Evolutionary conservation across 1,140 invertebrate genomes (phyloP).

Genomic region (Eriosoma lanigerum): DNA sequence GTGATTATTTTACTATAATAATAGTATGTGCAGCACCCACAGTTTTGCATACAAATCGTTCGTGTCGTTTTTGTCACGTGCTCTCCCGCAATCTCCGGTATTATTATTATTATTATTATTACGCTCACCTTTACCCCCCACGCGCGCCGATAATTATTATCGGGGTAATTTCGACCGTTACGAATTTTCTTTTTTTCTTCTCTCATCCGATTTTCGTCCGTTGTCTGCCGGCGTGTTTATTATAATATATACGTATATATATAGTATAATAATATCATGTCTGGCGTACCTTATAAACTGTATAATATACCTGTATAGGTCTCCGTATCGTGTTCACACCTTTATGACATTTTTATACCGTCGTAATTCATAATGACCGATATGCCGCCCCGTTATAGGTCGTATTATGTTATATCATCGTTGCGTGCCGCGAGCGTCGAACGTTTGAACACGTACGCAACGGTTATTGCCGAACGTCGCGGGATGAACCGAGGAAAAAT

Average conservation of each 20-base stretch:
- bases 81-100: neutral
- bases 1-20: neutral
- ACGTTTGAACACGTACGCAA: too few species aligned
- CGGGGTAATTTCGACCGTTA: slow-evolving; percentile 40
- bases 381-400: neutral
- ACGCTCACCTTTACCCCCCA: slow-evolving; percentile 16
- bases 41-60: slow-evolving; percentile 47
- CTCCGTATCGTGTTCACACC: neutral
- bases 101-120: neutral
- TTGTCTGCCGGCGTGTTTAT: neutral
- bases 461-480: too few species aligned
- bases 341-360: slow-evolving; percentile 33
- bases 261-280: too few species aligned
- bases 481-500: too few species aligned
- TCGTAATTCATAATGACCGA: slow-evolving; percentile 26
- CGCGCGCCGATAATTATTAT: slow-evolving; percentile 10
- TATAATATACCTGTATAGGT: neutral
- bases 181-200: slow-evolving; percentile 25
- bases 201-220: neutral
- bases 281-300: too few species aligned
- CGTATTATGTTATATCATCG: neutral
- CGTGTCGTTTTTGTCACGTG: slow-evolving; percentile 43
- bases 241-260: too few species aligned
- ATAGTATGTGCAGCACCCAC: slow-evolving; percentile 17
- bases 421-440: too few species aligned